phyloP scores from a whole-genome alignment of 2,797 vertebrate species.

The Poecilia gillii region DNA sequence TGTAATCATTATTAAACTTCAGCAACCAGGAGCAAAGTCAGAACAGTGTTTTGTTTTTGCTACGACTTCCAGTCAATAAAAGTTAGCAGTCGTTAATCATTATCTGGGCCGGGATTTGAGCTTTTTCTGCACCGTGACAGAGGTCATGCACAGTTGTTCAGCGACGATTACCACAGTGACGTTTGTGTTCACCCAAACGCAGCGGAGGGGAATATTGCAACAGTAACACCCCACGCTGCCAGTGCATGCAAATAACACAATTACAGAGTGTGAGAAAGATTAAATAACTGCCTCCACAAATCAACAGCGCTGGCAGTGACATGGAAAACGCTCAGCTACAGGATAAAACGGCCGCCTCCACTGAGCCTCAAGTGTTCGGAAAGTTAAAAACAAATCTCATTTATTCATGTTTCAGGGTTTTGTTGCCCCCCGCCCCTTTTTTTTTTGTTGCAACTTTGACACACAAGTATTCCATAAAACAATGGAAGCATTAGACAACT shows the following conservation, averaged over 20 bases:
- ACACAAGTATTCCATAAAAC: neutral
- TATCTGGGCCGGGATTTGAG: constrained; percentile 47
- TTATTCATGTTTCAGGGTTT: neutral
- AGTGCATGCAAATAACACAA: constrained; percentile 38
- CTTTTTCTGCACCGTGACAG: constrained; percentile 29
- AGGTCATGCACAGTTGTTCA: constrained; percentile 44
- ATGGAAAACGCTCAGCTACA: neutral
- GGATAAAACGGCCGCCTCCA: neutral
- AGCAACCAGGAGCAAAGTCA: constrained; percentile 2
- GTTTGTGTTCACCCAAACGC: constrained; percentile 7
- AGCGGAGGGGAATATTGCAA: constrained; percentile 31
- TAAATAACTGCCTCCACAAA: constrained; percentile 20
- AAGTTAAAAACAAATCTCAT: neutral
- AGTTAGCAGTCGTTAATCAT: constrained; percentile 67
- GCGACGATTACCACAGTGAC: constrained; percentile 59
- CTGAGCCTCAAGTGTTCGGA: neutral
- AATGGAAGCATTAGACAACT: neutral
- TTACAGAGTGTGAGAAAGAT: constrained; percentile 25
- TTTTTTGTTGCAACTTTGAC: neutral
- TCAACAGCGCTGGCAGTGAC: constrained; percentile 2
- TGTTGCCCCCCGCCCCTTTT: neutral
- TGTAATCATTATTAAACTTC: neutral
- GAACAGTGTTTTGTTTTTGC: constrained; percentile 25
- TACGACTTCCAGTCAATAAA: constrained; percentile 14
- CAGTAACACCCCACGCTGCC: constrained; percentile 29